phyloP scores from a whole-genome alignment of 2,888 invertebrate species.

The Tricholauxania praeusta region DNA sequence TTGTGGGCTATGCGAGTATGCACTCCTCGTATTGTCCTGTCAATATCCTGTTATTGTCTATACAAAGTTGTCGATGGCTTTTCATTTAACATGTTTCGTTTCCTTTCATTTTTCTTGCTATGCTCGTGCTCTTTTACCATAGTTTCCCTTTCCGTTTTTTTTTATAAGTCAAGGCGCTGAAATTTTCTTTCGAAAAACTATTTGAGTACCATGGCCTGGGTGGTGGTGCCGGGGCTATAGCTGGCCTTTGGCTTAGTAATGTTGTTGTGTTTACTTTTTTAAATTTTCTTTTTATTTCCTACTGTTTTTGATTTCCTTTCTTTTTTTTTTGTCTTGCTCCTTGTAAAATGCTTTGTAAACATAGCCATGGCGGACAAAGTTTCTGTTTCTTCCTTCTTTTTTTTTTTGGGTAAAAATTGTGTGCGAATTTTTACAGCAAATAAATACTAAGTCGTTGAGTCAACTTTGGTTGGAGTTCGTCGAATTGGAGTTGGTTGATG shows the following conservation, averaged over 20 bases:
- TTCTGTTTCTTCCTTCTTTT: not conserved
- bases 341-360: constrained; percentile 25
- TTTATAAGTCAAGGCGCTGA: constrained; percentile 7
- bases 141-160: not conserved
- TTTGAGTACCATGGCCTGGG: not conserved
- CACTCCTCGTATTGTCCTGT: constrained; percentile 9
- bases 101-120: not conserved
- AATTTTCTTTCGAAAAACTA: constrained; percentile 20
- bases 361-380: constrained; percentile 9
- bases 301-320: constrained; percentile 2
- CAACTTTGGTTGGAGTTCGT: not conserved
- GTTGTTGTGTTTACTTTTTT: constrained; percentile 13
- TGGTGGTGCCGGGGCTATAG: not conserved
- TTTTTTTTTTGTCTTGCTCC: constrained; percentile 6
- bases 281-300: constrained; percentile 16
- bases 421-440: constrained; percentile 15
- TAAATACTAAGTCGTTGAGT: not conserved
- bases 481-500: no score
- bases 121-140: not conserved
- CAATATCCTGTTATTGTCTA: constrained; percentile 27
- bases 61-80: constrained; percentile 22
- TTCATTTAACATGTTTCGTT: not conserved
- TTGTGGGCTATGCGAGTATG: no score
- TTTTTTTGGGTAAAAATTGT: constrained; percentile 1
- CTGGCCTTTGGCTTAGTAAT: not conserved